Conservation (phyloP, 2,113 vertebrate genomes). For the Pan troglodytes region NHGRI_mPanTro3-v2.1_pri NC_072401.2:110932501-110933000, state of each 20-base stretch:
- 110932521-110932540: too few species aligned
- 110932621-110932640: too few species aligned
- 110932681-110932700: not conserved
- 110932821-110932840: constrained; percentile 12
- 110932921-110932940: not conserved
- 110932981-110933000: constrained; percentile 1
- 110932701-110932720: not conserved
- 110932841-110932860: not conserved
- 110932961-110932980: not conserved
- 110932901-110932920: not conserved
- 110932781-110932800: not conserved
- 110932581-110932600: too few species aligned
- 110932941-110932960: constrained; percentile 24
- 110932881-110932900: not conserved
- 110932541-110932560: too few species aligned
- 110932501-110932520: too few species aligned
- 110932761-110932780: not conserved
- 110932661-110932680: too few species aligned
- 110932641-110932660: too few species aligned
- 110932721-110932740: not conserved
- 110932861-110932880: not conserved
- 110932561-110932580: too few species aligned
- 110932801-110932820: not conserved
- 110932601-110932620: too few species aligned
- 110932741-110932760: not conserved